Conservation (phyloP, 2,888 invertebrate species). For the Cheilosia variabilis region DNA sequence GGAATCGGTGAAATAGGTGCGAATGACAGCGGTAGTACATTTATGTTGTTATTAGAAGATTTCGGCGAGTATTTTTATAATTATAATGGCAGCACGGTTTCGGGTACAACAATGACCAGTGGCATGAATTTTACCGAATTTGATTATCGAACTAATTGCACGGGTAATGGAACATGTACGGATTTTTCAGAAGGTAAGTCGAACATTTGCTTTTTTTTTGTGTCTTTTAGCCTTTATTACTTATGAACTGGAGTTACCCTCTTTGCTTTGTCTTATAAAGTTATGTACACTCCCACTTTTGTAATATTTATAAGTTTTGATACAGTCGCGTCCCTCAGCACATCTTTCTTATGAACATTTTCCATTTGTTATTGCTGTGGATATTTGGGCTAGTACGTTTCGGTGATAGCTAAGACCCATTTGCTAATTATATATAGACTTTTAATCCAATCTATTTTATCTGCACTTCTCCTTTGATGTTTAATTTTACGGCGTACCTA, state of each 20-base stretch:
- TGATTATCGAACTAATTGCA: slow-evolving; percentile 82
- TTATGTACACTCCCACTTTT: no score
- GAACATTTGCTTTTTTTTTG: neutral
- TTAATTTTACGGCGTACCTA: no score
- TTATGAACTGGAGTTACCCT: neutral
- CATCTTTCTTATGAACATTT: no score
- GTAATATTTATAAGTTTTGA: no score
- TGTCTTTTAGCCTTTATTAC: neutral
- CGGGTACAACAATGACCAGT: slow-evolving; percentile 80
- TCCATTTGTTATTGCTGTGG: no score
- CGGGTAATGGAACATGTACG: slow-evolving; percentile 81
- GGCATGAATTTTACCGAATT: slow-evolving; percentile 81
- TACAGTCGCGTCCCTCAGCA: no score
- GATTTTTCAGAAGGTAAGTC: slow-evolving; percentile 81
- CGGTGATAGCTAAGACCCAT: no score
- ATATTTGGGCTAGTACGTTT: no score
- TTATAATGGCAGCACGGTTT: slow-evolving; percentile 82
- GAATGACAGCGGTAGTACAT: slow-evolving; percentile 82
- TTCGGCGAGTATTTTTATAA: slow-evolving; percentile 91
- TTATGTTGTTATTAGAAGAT: slow-evolving; percentile 89
- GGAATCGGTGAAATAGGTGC: slow-evolving; percentile 42
- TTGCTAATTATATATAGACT: no score
- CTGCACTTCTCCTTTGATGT: no score
- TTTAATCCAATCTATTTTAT: no score
- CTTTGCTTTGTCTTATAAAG: no score